Percentiles rank a stretch among this genome's conserved stretches.
Evolutionary conservation across 2,797 vertebrate genomes (phyloP).

Genomic region (Eulemur rubriventer): DNA sequence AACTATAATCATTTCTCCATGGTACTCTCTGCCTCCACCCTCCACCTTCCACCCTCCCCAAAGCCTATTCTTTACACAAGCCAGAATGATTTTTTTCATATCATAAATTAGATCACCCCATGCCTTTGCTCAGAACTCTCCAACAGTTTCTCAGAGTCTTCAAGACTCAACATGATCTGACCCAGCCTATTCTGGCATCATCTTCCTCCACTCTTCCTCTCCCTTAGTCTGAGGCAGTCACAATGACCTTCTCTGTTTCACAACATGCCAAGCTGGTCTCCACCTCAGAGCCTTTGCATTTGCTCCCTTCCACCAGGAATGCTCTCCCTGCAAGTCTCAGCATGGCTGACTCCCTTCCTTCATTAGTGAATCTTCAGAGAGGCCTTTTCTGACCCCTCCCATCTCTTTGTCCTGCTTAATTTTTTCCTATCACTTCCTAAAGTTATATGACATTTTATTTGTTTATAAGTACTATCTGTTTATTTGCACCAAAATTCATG

Average conservation of each 20-base stretch:
- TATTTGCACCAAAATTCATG: neutral
- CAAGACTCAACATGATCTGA: neutral
- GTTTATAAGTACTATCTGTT: neutral
- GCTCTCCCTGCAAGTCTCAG: neutral
- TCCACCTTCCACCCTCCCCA: neutral
- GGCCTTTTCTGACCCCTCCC: neutral
- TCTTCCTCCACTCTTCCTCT: neutral
- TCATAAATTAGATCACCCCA: neutral
- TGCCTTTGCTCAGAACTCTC: neutral
- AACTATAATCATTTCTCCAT: neutral
- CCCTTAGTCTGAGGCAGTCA: neutral
- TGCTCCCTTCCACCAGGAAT: neutral
- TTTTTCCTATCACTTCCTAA: neutral
- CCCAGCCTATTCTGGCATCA: neutral
- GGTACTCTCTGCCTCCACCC: neutral
- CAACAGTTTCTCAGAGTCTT: neutral
- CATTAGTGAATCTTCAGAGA: neutral
- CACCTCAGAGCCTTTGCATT: neutral
- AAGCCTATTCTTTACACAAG: neutral
- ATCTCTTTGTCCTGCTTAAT: neutral
- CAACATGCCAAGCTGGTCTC: neutral
- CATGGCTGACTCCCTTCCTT: neutral
- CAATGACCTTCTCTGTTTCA: neutral
- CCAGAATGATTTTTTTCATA: neutral
- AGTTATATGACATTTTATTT: neutral